Conservation (phyloP, 2,113 vertebrate species). For the Bungarus multicinctus region DNA sequence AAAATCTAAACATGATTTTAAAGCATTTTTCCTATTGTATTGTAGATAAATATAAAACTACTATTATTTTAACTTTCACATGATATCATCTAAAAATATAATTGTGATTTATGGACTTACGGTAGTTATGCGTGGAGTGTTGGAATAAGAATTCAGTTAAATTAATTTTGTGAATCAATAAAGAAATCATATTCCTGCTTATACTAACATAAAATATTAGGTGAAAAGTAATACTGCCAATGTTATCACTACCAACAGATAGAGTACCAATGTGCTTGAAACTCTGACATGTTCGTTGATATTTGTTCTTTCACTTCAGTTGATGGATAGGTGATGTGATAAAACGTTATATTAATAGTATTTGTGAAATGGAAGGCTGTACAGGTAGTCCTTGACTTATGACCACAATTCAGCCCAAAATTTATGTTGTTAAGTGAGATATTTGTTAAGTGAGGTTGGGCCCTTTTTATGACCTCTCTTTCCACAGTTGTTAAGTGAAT, state of each 20-base stretch:
- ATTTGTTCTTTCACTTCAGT: background rate
- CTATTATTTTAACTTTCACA: background rate
- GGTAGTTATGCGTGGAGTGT: background rate
- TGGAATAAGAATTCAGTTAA: background rate
- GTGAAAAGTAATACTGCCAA: background rate
- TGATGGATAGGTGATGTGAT: background rate
- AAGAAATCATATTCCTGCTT: background rate
- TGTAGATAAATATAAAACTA: background rate
- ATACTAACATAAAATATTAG: background rate
- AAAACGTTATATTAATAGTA: background rate
- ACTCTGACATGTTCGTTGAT: background rate
- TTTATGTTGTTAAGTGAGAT: background rate
- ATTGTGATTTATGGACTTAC: background rate
- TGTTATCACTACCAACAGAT: background rate
- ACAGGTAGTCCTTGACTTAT: background rate
- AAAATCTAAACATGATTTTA: background rate
- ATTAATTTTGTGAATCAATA: background rate
- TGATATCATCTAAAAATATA: background rate
- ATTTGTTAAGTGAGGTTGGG: background rate
- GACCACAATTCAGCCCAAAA: background rate
- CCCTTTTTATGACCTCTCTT: background rate
- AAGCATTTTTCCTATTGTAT: background rate
- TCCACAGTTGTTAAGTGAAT: background rate
- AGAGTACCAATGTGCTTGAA: background rate
- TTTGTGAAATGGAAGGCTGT: background rate